Base-by-base conservation (phyloP, 2,797 vertebrate species). In the Cuculus canorus region DNA sequence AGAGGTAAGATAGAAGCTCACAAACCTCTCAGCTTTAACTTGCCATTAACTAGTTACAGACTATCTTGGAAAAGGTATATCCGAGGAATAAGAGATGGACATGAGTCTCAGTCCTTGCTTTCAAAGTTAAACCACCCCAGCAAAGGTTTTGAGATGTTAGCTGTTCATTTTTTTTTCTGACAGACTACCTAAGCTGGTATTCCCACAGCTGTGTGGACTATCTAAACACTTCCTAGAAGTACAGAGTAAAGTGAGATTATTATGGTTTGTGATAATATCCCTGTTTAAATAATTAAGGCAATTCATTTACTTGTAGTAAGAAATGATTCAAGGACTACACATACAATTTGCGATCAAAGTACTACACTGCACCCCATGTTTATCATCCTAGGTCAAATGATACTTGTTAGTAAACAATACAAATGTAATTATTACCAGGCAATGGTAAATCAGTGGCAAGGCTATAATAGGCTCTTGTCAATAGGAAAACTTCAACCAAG, bases 361-460 rank as follows among this genome's bases (percentile, higher is more conserved):
- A 54, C 79, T 69, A 35, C 43, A 35, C 68, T 56, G 30, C 19
- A 53, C 39, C 45, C 48, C 1, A 2, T 37, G 50, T 95, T 94
- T 89, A 95, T 93, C 71, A 72, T 69, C 30, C 72, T 52, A 48
- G 71, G 41, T 80, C 81, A 60, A 90, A 68, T 81, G 54, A 80
- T 4, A 13, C 66, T 95, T 96, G 82, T 96, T 95, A 69, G 93
- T 93, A 94, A 96, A 96, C 82, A 96, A 54, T 50, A 50, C 37
- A 76, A 68, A 18, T 39, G 23, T 76, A 91, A 86, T 77, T 57
- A 93, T 69, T 95, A 43, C 76, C 54, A 45, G 81, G 61, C 6
- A 17, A 65, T 48, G 64, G 82, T 95, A 90, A 95, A 92, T 63
- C 69, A 75, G 75, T 79, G 48, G 80, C 84, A 61, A 79, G 61